These are phyloP conservation scores for Strongylocentrotus purpuratus DNA, from an alignment of 35 echinoderm and acorn worm genomes.

Conservation along the genomic window DNA sequence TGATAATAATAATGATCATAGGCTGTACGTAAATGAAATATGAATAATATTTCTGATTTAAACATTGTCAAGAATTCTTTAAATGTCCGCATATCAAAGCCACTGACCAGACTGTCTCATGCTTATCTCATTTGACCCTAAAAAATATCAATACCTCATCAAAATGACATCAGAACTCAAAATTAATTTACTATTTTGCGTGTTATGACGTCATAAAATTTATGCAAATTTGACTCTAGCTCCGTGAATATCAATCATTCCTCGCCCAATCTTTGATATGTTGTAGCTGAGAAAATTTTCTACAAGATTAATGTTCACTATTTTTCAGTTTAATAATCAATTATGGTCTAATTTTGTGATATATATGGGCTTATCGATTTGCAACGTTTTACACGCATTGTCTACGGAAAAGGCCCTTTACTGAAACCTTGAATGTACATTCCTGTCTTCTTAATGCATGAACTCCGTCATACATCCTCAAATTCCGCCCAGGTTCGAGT, in stretches of 20 bases:
- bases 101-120: no score
- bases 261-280: background rate
- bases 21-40: no score
- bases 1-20: no score
- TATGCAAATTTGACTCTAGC: background rate
- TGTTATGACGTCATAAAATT: background rate
- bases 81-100: no score
- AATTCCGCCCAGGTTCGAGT: background rate
- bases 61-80: no score
- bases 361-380: background rate
- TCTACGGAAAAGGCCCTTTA: background rate
- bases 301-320: background rate
- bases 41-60: no score
- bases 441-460: background rate
- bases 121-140: background rate
- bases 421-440: background rate
- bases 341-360: background rate
- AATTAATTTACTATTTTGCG: background rate
- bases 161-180: background rate
- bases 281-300: background rate
- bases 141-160: background rate
- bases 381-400: background rate
- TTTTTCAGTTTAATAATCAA: background rate
- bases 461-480: background rate
- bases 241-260: background rate